A percentile compares a stretch with the other conserved stretches of the same genome.
Conservation (phyloP, 2,888 invertebrate genomes). For the Sarcophaga rosellei region DNA sequence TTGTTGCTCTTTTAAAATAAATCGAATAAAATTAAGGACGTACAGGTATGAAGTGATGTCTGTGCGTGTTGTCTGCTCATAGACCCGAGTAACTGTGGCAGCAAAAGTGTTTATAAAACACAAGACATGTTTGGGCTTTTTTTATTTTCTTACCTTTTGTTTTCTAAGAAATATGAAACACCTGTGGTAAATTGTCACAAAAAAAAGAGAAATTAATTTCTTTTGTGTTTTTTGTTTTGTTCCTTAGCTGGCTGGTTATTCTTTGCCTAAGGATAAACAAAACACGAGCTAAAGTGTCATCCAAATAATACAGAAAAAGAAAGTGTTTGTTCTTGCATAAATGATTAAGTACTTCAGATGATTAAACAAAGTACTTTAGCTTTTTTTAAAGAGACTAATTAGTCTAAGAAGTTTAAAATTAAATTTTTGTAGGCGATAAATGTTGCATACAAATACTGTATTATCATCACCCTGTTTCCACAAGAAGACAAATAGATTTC, state of each 20-base stretch:
- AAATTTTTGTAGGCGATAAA: no score
- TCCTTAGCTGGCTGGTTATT: background rate
- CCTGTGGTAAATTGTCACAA: conserved; percentile 40
- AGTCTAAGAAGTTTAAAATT: no score
- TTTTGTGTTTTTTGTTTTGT: background rate
- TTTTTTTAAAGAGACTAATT: background rate
- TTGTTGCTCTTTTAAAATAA: background rate
- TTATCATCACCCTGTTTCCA: no score
- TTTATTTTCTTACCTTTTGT: conserved; percentile 1
- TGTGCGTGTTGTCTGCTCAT: background rate
- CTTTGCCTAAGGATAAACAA: background rate
- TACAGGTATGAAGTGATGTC: background rate
- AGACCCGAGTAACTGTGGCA: background rate
- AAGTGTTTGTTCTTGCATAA: background rate
- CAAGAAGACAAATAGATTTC: no score
- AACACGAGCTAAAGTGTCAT: conserved; percentile 28
- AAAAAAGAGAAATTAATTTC: conserved; percentile 24
- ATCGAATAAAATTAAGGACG: background rate
- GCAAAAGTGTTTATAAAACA: background rate
- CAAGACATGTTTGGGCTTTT: background rate
- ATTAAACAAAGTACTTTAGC: background rate
- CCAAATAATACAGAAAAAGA: background rate
- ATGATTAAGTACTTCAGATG: conserved; percentile 3
- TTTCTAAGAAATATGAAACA: conserved; percentile 31
- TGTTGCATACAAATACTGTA: no score